Percentiles rank a stretch among this genome's conserved stretches.
Conservation (phyloP, 2,113 vertebrate genomes). For the Gobio gobio region DNA sequence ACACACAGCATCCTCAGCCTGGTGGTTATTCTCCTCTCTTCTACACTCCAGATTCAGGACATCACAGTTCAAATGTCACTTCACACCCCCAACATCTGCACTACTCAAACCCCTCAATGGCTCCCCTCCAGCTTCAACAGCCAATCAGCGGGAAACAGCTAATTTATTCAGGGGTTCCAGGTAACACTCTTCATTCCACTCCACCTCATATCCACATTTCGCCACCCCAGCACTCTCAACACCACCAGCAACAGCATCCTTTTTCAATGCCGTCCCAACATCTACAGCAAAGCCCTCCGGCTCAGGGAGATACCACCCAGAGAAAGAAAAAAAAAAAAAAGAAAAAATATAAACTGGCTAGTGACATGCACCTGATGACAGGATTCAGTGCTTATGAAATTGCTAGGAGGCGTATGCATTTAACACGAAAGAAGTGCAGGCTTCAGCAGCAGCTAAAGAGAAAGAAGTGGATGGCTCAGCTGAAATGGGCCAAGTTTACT, state of each 20-base stretch:
- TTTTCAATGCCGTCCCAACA: conserved; percentile 74
- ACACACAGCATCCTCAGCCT: conserved; percentile 54
- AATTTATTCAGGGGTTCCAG: conserved; percentile 60
- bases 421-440: conserved; percentile 66
- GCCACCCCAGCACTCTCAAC: conserved; percentile 52
- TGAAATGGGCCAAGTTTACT: conserved; percentile 63
- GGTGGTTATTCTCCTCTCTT: conserved; percentile 73
- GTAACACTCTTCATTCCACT: conserved; percentile 55
- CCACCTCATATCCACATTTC: conserved; percentile 53
- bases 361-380: conserved; percentile 71
- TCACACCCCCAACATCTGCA: conserved; percentile 58
- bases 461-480: conserved; percentile 70
- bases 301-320: conserved; percentile 56
- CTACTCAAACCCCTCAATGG: conserved; percentile 53
- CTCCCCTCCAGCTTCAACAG: conserved; percentile 54
- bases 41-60: conserved; percentile 66
- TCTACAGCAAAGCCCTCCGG: conserved; percentile 65
- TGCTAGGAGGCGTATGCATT: conserved; percentile 59
- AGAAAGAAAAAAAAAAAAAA: conserved; percentile 72
- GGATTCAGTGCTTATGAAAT: conserved; percentile 73
- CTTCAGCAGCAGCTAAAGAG: conserved; percentile 68
- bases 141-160: conserved; percentile 53
- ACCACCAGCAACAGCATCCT: conserved; percentile 63
- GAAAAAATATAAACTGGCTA: conserved; percentile 74
- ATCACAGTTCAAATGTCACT: conserved; percentile 56